Conservation (phyloP, 2,888 invertebrate species). For the Athalia rosae region DNA sequence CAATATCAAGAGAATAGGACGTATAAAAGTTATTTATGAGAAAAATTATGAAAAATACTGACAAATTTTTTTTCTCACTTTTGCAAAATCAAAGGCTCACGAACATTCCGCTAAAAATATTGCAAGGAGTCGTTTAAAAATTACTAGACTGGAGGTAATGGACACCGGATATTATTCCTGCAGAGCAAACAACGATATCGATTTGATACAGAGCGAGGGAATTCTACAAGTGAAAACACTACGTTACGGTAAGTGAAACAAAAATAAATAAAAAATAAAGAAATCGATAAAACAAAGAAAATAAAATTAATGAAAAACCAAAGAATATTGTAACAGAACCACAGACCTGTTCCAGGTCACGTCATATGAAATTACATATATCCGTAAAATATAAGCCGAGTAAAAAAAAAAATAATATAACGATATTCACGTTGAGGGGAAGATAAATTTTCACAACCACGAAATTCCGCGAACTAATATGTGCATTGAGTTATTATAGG, state of each 20-base stretch:
- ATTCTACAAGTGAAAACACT: constrained; percentile 56
- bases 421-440: too few relatives aligned
- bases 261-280: neutral
- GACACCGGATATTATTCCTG: constrained; percentile 66
- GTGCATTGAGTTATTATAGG: too few relatives aligned
- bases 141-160: constrained; percentile 61
- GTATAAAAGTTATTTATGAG: neutral
- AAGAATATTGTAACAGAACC: neutral
- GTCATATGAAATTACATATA: too few relatives aligned
- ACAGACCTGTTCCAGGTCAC: neutral
- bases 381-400: too few relatives aligned
- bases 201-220: constrained; percentile 66
- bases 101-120: constrained; percentile 64
- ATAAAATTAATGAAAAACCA: neutral
- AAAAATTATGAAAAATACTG: neutral
- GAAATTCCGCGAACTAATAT: too few relatives aligned
- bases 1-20: neutral
- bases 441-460: too few relatives aligned
- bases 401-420: too few relatives aligned
- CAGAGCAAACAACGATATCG: constrained; percentile 64
- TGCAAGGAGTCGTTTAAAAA: constrained; percentile 65
- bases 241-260: constrained; percentile 22
- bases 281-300: neutral
- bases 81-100: constrained; percentile 57
- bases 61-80: neutral